Conservation (phyloP, 1,140 invertebrate species). For the Euura lappo region DNA sequence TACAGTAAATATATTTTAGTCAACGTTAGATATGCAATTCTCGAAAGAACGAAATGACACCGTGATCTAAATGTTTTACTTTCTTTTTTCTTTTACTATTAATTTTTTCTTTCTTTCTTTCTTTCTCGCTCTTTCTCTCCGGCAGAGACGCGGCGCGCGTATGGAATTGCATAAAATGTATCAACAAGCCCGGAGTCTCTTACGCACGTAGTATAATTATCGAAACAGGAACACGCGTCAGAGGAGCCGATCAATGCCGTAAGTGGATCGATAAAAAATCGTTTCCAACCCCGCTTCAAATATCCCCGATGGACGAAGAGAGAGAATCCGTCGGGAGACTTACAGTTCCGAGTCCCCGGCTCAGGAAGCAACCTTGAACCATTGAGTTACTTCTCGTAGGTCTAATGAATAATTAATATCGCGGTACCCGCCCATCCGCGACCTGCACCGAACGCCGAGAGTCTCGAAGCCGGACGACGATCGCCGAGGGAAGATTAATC, state of each 20-base stretch:
- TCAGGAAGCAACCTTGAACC: background rate
- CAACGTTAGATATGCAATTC: no score
- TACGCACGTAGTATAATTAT: no score
- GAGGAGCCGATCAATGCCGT: no score
- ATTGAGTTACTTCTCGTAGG: conserved; percentile 4
- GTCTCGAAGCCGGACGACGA: background rate
- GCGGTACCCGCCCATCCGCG: background rate
- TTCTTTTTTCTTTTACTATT: conserved; percentile 10
- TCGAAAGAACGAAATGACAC: background rate
- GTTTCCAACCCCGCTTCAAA: no score
- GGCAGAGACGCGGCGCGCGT: no score
- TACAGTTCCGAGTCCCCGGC: background rate
- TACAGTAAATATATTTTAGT: no score
- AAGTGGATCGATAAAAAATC: no score
- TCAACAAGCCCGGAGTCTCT: no score
- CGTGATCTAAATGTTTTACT: background rate
- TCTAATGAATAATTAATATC: background rate
- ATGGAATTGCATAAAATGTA: no score
- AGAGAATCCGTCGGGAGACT: no score
- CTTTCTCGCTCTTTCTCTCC: background rate
- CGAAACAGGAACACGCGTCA: no score
- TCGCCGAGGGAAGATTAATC: background rate
- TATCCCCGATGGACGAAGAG: no score
- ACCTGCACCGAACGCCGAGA: background rate
- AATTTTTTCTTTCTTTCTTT: background rate